A percentile compares a stretch with the other conserved stretches of the same genome.
phyloP scores from a whole-genome alignment of 1,140 invertebrate genomes.

The honey bee (Apis mellifera) region DNA sequence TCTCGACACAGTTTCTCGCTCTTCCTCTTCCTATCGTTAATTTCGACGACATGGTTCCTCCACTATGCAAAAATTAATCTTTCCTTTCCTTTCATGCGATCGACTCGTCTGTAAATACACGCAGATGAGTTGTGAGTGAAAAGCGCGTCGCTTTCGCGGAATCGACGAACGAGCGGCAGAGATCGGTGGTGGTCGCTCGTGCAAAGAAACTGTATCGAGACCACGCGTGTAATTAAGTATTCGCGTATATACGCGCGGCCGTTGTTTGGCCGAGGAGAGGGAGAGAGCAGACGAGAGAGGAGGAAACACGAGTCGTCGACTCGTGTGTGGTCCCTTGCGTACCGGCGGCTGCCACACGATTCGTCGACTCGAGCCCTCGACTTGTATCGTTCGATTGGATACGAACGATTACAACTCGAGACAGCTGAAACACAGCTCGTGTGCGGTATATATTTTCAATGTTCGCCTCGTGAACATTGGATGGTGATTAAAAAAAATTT shows the following conservation, averaged over 20 bases:
- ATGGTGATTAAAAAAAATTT: not conserved
- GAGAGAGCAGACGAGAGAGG: not conserved
- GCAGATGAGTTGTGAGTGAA: too few species aligned
- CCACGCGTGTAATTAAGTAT: conserved; percentile 18
- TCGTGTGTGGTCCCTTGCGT: conserved; percentile 17
- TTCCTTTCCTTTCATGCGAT: too few species aligned
- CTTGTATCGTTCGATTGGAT: not conserved
- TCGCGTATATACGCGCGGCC: not conserved
- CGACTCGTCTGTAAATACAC: too few species aligned
- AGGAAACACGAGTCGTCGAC: not conserved
- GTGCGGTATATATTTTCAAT: not conserved
- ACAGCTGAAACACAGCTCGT: not conserved
- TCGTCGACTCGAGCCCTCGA: not conserved
- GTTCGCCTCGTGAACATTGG: not conserved
- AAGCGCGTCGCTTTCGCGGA: not conserved
- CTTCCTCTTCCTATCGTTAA: not conserved
- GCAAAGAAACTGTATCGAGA: conserved; percentile 13
- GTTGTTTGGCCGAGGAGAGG: not conserved
- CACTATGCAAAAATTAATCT: too few species aligned
- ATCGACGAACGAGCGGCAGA: not conserved
- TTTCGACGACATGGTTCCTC: too few species aligned
- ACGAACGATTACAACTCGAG: not conserved
- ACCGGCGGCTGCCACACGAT: not conserved
- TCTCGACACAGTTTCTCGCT: not conserved
- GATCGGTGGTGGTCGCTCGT: not conserved